Conservation (phyloP, 1,140 invertebrate genomes). For the Psilanteris sp. region DNA sequence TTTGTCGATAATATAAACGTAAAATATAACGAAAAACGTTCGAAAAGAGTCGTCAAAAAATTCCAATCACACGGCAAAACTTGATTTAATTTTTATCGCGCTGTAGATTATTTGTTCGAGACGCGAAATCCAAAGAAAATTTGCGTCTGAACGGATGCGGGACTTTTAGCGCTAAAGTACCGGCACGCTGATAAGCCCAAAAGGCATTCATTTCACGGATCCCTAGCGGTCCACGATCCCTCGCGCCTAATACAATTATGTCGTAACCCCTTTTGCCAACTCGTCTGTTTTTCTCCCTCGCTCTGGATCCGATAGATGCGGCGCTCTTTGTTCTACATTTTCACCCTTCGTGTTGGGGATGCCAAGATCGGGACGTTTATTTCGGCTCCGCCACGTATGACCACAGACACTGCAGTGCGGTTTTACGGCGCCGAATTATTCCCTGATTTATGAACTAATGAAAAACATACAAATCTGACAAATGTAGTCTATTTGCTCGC, state of each 20-base stretch:
- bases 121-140: conserved; percentile 21
- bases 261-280: conserved; percentile 77
- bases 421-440: conserved; percentile 52
- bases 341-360: conserved; percentile 54
- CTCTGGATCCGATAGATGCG: conserved; percentile 5
- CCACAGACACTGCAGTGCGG: conserved; percentile 51
- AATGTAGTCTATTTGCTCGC: conserved; percentile 50
- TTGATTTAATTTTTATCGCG: conserved; percentile 26
- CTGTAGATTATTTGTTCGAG: conserved; percentile 27
- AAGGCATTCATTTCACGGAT: conserved; percentile 78
- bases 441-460: conserved; percentile 59
- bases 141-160: conserved; percentile 65
- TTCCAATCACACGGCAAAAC: too few relatives aligned
- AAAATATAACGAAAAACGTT: too few relatives aligned
- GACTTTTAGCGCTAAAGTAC: conserved; percentile 75
- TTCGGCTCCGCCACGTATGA: conserved; percentile 62
- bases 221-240: conserved; percentile 67
- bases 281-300: conserved; percentile 54
- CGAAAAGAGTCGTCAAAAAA: too few relatives aligned
- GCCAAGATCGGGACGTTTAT: conserved; percentile 67
- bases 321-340: conserved; percentile 32
- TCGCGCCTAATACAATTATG: conserved; percentile 78
- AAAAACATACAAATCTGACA: conserved; percentile 57
- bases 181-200: conserved; percentile 76
- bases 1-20: too few relatives aligned